These are phyloP conservation scores for Idaea dimidiata DNA, from an alignment of 2,888 invertebrate genomes.

Conservation along the genomic window DNA sequence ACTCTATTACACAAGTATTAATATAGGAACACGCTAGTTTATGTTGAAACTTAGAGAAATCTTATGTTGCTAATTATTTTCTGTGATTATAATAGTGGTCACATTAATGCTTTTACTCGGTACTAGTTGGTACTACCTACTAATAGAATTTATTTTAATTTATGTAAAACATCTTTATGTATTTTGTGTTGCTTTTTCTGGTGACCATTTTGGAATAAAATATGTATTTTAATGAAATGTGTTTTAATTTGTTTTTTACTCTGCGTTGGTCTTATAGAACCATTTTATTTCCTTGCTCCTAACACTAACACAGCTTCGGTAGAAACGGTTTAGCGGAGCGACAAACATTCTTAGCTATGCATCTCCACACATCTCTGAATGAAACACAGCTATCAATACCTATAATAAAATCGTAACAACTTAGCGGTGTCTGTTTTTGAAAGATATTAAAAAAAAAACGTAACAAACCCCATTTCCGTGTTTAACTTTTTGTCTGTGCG, in stretches of 20 bases:
- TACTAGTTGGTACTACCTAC: neutral
- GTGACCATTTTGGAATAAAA: constrained; percentile 1
- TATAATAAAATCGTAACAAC: no score
- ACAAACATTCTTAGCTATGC: no score
- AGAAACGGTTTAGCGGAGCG: no score
- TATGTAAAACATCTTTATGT: neutral
- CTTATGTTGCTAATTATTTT: neutral
- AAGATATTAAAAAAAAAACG: no score
- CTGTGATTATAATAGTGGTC: neutral
- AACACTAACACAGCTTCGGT: no score
- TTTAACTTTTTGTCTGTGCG: no score
- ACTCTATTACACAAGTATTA: neutral
- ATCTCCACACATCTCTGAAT: no score
- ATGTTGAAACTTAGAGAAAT: neutral
- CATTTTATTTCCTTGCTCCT: no score
- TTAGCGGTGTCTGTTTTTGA: no score
- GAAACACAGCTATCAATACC: no score
- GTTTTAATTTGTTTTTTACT: neutral
- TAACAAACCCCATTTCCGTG: no score
- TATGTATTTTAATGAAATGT: neutral
- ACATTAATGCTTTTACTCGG: neutral
- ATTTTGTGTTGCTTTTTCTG: neutral
- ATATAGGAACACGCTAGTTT: neutral
- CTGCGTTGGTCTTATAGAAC: no score
- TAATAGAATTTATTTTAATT: neutral